A percentile compares a stretch with the other conserved stretches of the same genome.
These are phyloP conservation scores for Parasteatoda tepidariorum DNA, from an alignment of 1,140 invertebrate species.

Conservation along the genomic window DNA sequence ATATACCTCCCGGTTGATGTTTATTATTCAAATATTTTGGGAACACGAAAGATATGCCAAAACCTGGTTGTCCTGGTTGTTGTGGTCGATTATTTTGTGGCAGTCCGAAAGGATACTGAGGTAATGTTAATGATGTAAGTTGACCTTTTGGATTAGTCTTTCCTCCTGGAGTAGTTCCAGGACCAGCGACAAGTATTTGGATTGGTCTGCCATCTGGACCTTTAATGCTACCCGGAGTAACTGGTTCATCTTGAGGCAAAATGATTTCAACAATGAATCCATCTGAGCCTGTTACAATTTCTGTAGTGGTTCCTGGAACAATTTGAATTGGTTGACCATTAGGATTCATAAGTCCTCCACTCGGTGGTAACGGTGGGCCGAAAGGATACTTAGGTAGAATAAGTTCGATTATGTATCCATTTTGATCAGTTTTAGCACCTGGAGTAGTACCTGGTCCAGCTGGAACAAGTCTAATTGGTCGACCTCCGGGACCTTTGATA, in stretches of 20 bases:
- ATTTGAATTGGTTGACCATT: neutral
- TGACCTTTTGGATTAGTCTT: neutral
- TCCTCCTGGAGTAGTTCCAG: neutral
- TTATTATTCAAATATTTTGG: neutral
- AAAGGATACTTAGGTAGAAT: neutral
- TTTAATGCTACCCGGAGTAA: neutral
- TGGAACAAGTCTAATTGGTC: neutral
- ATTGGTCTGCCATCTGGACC: slow-evolving; percentile 34
- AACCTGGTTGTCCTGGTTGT: neutral
- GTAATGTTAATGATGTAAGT: neutral
- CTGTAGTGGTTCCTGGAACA: slow-evolving; percentile 11
- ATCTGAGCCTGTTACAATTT: slow-evolving; percentile 4
- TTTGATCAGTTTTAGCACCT: slow-evolving; percentile 9
- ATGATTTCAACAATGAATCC: neutral
- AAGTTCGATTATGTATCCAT: slow-evolving; percentile 5
- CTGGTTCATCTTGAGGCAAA: neutral
- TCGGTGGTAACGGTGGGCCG: neutral
- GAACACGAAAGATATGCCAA: neutral
- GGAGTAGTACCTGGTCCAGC: slow-evolving; percentile 19
- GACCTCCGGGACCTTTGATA: slow-evolving; percentile 11
- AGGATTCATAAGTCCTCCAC: neutral
- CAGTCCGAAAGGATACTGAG: neutral
- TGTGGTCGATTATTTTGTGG: neutral
- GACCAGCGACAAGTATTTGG: neutral
- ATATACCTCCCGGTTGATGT: neutral